Base-by-base conservation (phyloP, 2,797 vertebrate species). In the Australoheros facetus region DNA sequence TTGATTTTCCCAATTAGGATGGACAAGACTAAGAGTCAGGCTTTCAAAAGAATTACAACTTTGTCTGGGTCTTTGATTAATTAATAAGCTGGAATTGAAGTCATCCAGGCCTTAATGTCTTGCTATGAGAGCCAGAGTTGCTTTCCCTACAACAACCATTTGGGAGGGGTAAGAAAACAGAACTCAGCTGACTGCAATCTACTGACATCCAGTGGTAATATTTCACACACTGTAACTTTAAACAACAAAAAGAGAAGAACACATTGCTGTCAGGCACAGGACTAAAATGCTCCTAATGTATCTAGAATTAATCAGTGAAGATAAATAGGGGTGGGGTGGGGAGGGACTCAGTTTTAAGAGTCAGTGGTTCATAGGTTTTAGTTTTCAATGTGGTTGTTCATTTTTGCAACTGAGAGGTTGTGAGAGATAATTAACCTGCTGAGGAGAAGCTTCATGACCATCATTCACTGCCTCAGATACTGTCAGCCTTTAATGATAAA, bases 401-500 rank as follows among this genome's bases (percentile, higher is more conserved):
- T 57, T 66, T 30, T 39, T 8, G 17, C 12, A 60, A 56, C 45
- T 37, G 62, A 70, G 21, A 77, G 42, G 30, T 53, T 55, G 71
- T 10, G 28, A 13, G 64, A 58, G 59, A 45, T 62, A 19, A 28
- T 23, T 21, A 77, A 55, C 11, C n/a, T 10, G 21, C 62, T 10
- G 71, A 71, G 34, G 62, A 56, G 58, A 34, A 59, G 77, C 59
- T 37, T 48, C 30, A 7, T 39, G 42, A 75, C 28, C 71, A 83
- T 83, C 51, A 5, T 3, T 70, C 75, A 66, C 73, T 17, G 34
- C 71, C 6, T 37, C 48, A 59, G 80, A 81, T 83, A 81, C 3
- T 28, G 59, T 80, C 17, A 16, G 56, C 13, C 56, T 77, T 45
- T 87, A 87, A 89, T 66, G 87, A 83, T 87, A 8, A 83, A 85